Evolutionary conservation across 2,113 vertebrate species (phyloP).

Genomic region (Ceyx margarethae): DNA sequence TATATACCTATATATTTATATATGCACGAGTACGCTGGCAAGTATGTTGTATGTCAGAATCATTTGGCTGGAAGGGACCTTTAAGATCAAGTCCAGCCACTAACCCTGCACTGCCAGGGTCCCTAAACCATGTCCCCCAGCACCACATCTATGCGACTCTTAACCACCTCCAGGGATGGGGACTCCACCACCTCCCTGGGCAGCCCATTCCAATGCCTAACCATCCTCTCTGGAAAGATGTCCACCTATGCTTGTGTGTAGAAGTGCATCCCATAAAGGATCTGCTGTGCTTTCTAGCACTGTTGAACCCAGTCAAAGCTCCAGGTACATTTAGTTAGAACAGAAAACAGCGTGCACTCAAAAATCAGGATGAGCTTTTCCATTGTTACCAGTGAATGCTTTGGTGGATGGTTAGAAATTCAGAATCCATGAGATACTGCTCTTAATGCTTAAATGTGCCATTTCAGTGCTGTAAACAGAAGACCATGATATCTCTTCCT

Average conservation of each 20-base stretch:
- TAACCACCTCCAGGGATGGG: too few relatives aligned
- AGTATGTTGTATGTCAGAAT: rapidly evolving
- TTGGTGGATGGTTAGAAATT: neutral
- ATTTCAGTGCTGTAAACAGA: neutral
- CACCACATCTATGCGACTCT: too few relatives aligned
- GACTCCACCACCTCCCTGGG: too few relatives aligned
- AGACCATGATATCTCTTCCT: neutral
- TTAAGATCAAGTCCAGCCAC: too few relatives aligned
- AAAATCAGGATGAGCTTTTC: neutral
- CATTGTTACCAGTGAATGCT: neutral
- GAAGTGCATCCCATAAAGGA: rapidly evolving
- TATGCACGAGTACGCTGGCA: rapidly evolving
- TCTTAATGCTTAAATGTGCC: neutral
- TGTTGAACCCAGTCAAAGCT: neutral
- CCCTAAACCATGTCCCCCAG: too few relatives aligned
- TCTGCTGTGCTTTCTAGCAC: neutral
- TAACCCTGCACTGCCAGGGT: too few relatives aligned
- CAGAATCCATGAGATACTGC: neutral
- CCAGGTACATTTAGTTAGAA: neutral
- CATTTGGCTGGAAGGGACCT: too few relatives aligned
- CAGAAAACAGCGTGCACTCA: neutral
- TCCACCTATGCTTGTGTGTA: rapidly evolving
- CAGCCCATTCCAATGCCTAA: too few relatives aligned
- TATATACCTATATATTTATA: too few relatives aligned
- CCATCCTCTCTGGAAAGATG: too few relatives aligned